Conservation (phyloP, 2,888 invertebrate genomes). For the Oscheius sp. region DNA sequence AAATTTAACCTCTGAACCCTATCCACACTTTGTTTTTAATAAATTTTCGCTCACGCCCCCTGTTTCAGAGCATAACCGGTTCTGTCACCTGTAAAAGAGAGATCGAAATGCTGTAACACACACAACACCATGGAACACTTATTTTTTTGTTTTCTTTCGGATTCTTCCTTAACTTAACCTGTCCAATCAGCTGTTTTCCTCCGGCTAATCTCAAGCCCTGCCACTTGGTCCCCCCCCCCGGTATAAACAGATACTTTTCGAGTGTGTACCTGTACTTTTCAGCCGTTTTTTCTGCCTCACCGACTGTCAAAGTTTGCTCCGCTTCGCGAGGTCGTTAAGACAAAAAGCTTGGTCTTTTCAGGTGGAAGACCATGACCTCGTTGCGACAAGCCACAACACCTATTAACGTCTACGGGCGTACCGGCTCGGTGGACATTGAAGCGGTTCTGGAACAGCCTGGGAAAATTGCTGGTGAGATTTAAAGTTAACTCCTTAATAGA, state of each 20-base stretch:
- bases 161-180: neutral
- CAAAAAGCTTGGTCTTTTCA: slow-evolving; percentile 24
- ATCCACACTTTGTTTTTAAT: too few relatives aligned
- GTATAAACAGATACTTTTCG: neutral
- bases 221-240: neutral
- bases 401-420: slow-evolving; percentile 29
- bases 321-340: neutral
- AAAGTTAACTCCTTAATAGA: neutral
- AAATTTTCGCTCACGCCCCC: too few relatives aligned
- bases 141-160: neutral
- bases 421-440: slow-evolving; percentile 30
- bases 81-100: too few relatives aligned
- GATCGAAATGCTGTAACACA: slow-evolving; percentile 3
- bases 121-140: neutral
- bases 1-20: too few relatives aligned
- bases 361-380: slow-evolving; percentile 59
- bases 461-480: slow-evolving; percentile 11
- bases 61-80: too few relatives aligned
- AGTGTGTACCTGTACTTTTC: slow-evolving; percentile 1
- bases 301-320: neutral
- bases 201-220: neutral
- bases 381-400: slow-evolving; percentile 47
- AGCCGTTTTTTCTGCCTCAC: neutral
- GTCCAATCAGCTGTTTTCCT: neutral
- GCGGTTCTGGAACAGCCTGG: slow-evolving; percentile 4